Base-by-base conservation (phyloP, 2,888 invertebrate genomes). In the Cylloceria caligata region DNA sequence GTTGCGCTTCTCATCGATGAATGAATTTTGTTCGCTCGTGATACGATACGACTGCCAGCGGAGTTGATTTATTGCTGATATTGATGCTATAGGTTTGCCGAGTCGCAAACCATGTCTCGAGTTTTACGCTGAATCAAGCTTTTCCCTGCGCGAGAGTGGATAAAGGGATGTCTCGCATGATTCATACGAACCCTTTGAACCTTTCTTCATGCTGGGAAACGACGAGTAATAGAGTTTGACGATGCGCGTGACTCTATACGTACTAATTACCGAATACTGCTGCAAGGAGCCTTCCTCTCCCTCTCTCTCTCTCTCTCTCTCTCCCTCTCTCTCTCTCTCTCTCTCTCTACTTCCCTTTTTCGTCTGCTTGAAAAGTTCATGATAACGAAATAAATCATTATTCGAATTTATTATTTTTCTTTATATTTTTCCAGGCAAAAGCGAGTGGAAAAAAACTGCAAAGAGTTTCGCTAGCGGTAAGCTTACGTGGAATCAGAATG, bases 401-500 rank as follows among this genome's bases (percentile, higher is more conserved):
- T 36, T 21, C n/a, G n/a, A 19, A 30, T 67, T 27, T 36, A 16
- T 42, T 2, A 16, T 52, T 52, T 42, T 71, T 30, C 11, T 39
- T 47, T 24, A 0, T 49, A 45, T 74, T 39, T 57, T 93, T 91
- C n/a, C 89, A 94, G 94, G 94, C 94, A 7, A 95, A 94, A 89
- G 94, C 94, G 34, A 93, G 93, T 85, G 94, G 94, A 0, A 94
- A 94, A 87, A 95, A 95, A 88, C 92, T 94, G 34, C 94, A 93
- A 81, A 93, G 96, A 81, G 96, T 97, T 52, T 95, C 95, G 74
- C 90, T 98, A 72, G 96, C 95, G 73, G 95, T 97, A 72, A 97
- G 96, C 80, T 93, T 96, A 0, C 95, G 95, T 87, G 97, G 97
- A 65, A 97, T 98, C 85, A 94, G 95, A 80, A 96, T 97, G 84